Base-by-base conservation (phyloP, 2,888 invertebrate species). In the Aphidoletes aphidimyza region DNA sequence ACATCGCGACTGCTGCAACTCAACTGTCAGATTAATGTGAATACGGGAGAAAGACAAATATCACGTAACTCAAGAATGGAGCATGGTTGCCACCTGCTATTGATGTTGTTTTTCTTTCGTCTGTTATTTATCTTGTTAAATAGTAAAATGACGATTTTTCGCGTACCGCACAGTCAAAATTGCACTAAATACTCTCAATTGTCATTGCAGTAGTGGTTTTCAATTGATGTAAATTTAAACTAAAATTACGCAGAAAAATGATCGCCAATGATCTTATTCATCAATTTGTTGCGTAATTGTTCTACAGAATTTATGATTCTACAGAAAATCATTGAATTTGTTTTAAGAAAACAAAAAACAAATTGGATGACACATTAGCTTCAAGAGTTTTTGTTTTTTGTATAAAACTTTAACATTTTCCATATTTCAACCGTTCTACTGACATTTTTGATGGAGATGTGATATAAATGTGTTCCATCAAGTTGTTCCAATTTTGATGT, bases 21-120 rank as follows among this genome's bases (percentile, higher is more conserved):
- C 69, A 69, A 69, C 26, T 14, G 69, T 69, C 69, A 69, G 30
- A 69, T 69, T 30, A 69, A 69, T 69, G 69, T 2, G 69, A 69
- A 69, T 30, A 30, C 30, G 30, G 30, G 30, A 14, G 30, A 69
- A 14, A 30, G 30, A 69, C 11, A 69, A 69, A 69, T 69, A 30
- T 30, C 69, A 69, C 1, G 69, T 3, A 30, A 26, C 26, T 54
- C 14, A 69, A 30, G 69, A n/a, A n/a, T 69, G 69, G 69, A 19
- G 47, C 22, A 3, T 14, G 26, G 30, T 2, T 69, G 30, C 14
- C 0, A 14, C 11, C 14, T 14, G 22, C 22, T n/a, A 5, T 54
- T 22, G n/a, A 2, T 11, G 6, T 54, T 54, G n/a, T 54, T 54
- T n/a, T 22, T 54, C 54, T 54, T 3, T 54, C 47, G 6, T 22